A percentile compares a stretch with the other conserved stretches of the same genome.
Conservation (phyloP, 92 coral and sea anemone genomes). For the Meandrina meandrites region DNA sequence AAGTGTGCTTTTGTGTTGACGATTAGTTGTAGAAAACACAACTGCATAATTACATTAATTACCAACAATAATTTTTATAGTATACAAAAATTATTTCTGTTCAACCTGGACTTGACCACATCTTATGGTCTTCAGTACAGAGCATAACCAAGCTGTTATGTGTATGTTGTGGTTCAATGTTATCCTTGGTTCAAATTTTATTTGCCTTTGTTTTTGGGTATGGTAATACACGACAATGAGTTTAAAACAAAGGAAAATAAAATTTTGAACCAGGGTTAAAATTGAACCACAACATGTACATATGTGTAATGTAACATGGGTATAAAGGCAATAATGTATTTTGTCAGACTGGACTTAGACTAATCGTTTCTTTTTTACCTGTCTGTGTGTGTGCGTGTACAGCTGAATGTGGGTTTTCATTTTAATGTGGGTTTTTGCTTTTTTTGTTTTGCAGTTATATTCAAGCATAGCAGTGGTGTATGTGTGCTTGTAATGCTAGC, state of each 20-base stretch:
- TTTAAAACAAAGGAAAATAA: too few relatives aligned
- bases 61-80: neutral
- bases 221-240: too few relatives aligned
- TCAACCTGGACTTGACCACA: neutral
- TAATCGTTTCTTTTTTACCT: neutral
- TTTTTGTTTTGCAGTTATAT: slow-evolving; percentile 80
- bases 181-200: too few relatives aligned
- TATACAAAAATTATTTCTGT: neutral
- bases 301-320: neutral
- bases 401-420: neutral
- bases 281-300: too few relatives aligned
- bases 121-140: neutral
- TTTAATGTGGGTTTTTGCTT: slow-evolving; percentile 47
- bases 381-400: neutral
- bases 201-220: too few relatives aligned
- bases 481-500: neutral
- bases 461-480: slow-evolving; percentile 63
- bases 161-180: too few relatives aligned
- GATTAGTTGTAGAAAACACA: neutral
- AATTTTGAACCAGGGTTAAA: too few relatives aligned
- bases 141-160: neutral
- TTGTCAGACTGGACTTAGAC: neutral
- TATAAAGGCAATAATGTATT: too few relatives aligned
- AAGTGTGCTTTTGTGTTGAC: neutral
- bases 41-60: neutral